Conservation (phyloP, 2,797 vertebrate species). For the Microctenopoma steveboyesi region DNA sequence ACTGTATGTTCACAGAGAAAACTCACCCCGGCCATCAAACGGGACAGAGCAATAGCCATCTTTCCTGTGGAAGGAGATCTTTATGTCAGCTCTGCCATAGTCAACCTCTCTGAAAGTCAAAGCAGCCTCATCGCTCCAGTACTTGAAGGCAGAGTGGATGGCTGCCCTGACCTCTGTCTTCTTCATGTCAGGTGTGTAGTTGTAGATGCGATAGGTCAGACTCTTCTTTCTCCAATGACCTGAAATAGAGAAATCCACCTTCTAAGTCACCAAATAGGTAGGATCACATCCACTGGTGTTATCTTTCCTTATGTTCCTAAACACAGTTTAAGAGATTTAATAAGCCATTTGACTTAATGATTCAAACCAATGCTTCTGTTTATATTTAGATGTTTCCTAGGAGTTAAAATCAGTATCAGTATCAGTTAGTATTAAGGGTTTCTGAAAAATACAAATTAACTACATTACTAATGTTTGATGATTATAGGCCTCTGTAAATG, state of each 20-base stretch:
- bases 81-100: constrained; percentile 86
- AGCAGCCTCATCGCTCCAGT: constrained; percentile 86
- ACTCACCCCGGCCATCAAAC: constrained; percentile 89
- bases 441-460: too few species aligned
- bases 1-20: not conserved
- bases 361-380: too few species aligned
- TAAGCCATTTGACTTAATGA: too few species aligned
- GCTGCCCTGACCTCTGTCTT: constrained; percentile 72
- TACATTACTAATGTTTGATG: too few species aligned
- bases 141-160: constrained; percentile 86
- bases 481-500: too few species aligned
- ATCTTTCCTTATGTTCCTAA: too few species aligned
- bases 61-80: constrained; percentile 86
- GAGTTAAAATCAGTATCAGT: too few species aligned
- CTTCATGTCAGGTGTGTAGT: constrained; percentile 85
- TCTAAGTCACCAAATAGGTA: not conserved
- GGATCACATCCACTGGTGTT: too few species aligned
- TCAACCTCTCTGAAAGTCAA: constrained; percentile 87
- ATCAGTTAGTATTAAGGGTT: too few species aligned
- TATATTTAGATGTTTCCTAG: too few species aligned
- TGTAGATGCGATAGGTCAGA: constrained; percentile 88
- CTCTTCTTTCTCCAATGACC: constrained; percentile 88
- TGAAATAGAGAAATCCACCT: constrained; percentile 46
- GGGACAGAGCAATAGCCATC: constrained; percentile 77
- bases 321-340: too few species aligned